Evolutionary conservation across 2,113 vertebrate species (phyloP), one percentile per base, ranked within the genome.

Genomic region (Pangasianodon hypophthalmus): DNA sequence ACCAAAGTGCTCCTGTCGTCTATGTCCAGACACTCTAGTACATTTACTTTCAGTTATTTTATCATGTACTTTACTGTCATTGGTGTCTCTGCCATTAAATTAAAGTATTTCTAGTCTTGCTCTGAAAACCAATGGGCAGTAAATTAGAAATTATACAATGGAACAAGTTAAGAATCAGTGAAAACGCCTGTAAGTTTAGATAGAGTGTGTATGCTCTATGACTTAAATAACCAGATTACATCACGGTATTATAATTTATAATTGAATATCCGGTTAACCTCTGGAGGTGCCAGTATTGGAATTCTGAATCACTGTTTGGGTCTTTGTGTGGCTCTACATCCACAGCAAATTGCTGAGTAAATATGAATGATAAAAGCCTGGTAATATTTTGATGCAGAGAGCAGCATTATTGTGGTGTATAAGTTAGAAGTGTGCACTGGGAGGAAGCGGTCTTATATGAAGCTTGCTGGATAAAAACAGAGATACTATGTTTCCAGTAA

Each of bases 1-100:
- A 67, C 29, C 58, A 71, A 87, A 84, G 69, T 73, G 86, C 64
- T 75, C 58, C 54, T 88, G 26, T 58, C 82, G 5, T 64, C 3
- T 67, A 37, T 86, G 56, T 81, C 50, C 58, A 44, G 29, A 90
- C 81, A 83, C 44, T 85, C 58, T 19, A 62, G 54, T 37, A 50
- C 52, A 48, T 29, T 71, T 19, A 41, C 46, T 84, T 73, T 67
- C 52, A 50, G 18, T 82, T 41, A 24, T 87, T 5, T 80, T 80
- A 48, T 44, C 26, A 24, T 67, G 32, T 26, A 41, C 48, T 79
- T 41, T 79, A 19, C 44, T 24, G 9, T 37, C 5, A 11, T 54
- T 73, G 16, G 19, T 41, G 44, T n/a, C 29, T 71, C 46, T 84
- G 13, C 10, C 19, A 54, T 82, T 56, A 32, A 54, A 37, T 32